These are phyloP conservation scores for Pachycephala philippinensis DNA, from an alignment of 2,113 vertebrate genomes.

Conservation along the genomic window DNA sequence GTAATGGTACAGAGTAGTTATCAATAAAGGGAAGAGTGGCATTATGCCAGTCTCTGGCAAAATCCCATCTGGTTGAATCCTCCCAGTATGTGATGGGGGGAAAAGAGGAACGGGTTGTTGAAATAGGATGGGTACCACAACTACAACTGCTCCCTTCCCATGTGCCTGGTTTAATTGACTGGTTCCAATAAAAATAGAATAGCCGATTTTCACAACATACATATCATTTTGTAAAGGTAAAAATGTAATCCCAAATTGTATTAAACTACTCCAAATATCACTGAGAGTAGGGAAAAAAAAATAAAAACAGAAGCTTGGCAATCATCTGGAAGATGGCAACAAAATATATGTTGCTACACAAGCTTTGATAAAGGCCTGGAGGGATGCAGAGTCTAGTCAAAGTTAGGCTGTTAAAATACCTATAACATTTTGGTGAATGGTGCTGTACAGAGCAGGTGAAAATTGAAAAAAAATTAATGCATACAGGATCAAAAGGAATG, in stretches of 20 bases:
- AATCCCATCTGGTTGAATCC: not conserved
- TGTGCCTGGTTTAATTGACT: not conserved
- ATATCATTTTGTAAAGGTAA: not conserved
- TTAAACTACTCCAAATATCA: not conserved
- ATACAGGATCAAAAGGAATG: not conserved
- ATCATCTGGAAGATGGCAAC: not conserved
- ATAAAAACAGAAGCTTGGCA: not conserved
- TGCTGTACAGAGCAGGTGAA: not conserved
- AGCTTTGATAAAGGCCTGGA: not conserved
- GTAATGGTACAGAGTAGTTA: not conserved
- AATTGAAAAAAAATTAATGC: not conserved
- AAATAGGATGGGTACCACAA: not conserved
- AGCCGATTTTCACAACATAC: not conserved
- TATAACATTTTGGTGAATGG: not conserved
- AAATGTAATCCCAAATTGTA: not conserved
- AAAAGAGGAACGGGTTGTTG: not conserved
- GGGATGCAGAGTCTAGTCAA: not conserved
- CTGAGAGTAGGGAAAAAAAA: not conserved
- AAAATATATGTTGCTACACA: not conserved
- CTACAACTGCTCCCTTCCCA: not conserved
- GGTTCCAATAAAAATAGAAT: not conserved
- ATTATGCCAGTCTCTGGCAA: not conserved
- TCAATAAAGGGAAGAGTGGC: not conserved
- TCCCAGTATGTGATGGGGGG: not conserved
- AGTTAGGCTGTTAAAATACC: not conserved